Evolutionary conservation across 1,140 invertebrate genomes (phyloP), one percentile per base, ranked within the genome.

Genomic region (Batillaria attramentaria): DNA sequence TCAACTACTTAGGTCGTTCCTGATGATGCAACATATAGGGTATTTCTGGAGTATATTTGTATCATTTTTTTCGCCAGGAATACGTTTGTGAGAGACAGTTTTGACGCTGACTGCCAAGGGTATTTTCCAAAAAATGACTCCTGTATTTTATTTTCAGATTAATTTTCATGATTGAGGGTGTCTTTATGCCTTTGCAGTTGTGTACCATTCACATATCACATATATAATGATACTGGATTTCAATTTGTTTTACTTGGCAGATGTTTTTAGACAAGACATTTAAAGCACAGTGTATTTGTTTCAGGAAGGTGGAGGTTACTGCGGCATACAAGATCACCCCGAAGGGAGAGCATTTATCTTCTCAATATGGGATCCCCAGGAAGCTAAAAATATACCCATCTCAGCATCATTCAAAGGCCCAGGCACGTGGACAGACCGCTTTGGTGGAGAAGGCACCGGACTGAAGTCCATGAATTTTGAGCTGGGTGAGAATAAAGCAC

Each of bases 381-480:
- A 66, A 0, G 35, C 54, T 20, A 78, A 79, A 10, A 72, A 78
- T n/a, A 60, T 37, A 43, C 66, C 74, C 46, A 81, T 81, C 33
- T 66, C 72, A n/a, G 78, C 81, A 5, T 73, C 79, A 0, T 78
- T 70, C 62, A 54, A 82, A 74, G 82, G 79, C 3, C 79, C 72
- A 42, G 84, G 84, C 33, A 85, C 84, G 1, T 46, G 57, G 42
- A 79, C 62, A 54, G 78, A 83, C 50, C 37, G 69, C 5, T 85
- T 85, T 72, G 84, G 73, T 24, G 82, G 80, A 2, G 81, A 83
- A 77, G 84, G 84, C 3, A 75, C 73, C 1, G 84, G 84, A 0
- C 69, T 85, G 35, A 85, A 85, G 50, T 80, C 84, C 24, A 82
- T 79, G 82, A 85, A 85, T 60, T 85, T 85, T 72, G 60, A 77